Percentiles rank a stretch among this genome's conserved stretches.
phyloP scores from a whole-genome alignment of 2,888 invertebrate genomes.

The Aleiodes leptofemur region DNA sequence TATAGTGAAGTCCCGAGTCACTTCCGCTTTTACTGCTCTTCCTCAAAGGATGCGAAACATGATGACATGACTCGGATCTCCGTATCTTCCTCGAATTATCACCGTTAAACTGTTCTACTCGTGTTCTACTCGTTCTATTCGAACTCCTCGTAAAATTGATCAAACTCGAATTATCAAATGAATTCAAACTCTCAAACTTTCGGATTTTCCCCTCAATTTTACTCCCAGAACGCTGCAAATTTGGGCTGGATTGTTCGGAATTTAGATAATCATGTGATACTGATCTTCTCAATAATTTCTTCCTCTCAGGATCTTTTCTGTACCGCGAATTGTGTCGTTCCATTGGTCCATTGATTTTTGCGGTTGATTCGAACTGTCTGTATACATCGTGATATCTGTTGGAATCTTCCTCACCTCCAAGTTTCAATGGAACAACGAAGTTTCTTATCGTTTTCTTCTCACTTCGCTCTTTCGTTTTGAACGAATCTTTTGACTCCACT shows the following conservation, averaged over 20 bases:
- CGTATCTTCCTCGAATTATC: slow-evolving; percentile 60
- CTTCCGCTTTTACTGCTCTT: slow-evolving; percentile 70
- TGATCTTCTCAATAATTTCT: slow-evolving; percentile 67
- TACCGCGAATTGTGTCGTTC: slow-evolving; percentile 59
- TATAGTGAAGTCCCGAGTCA: slow-evolving; percentile 73
- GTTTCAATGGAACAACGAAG: slow-evolving; percentile 49
- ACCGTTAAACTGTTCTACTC: slow-evolving; percentile 25
- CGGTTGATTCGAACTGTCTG: slow-evolving; percentile 54
- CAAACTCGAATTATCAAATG: slow-evolving; percentile 67
- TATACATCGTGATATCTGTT: slow-evolving; percentile 48
- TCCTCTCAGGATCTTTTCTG: slow-evolving; percentile 66
- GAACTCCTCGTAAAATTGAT: slow-evolving; percentile 59
- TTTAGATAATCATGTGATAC: slow-evolving; percentile 70
- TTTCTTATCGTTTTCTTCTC: slow-evolving; percentile 52
- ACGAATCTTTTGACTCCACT: slow-evolving; percentile 22
- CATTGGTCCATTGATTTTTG: slow-evolving; percentile 51
- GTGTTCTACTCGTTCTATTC: slow-evolving; percentile 39
- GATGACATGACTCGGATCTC: slow-evolving; percentile 72
- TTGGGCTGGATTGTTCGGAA: slow-evolving; percentile 62
- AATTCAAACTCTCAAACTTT: slow-evolving; percentile 71
- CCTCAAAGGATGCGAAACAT: slow-evolving; percentile 59
- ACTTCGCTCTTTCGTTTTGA: too few relatives aligned
- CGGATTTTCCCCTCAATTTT: slow-evolving; percentile 68
- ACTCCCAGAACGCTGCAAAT: slow-evolving; percentile 61
- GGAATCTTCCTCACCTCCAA: slow-evolving; percentile 30